Conservation (phyloP, 2,797 vertebrate genomes). For the Staurois parvus region DNA sequence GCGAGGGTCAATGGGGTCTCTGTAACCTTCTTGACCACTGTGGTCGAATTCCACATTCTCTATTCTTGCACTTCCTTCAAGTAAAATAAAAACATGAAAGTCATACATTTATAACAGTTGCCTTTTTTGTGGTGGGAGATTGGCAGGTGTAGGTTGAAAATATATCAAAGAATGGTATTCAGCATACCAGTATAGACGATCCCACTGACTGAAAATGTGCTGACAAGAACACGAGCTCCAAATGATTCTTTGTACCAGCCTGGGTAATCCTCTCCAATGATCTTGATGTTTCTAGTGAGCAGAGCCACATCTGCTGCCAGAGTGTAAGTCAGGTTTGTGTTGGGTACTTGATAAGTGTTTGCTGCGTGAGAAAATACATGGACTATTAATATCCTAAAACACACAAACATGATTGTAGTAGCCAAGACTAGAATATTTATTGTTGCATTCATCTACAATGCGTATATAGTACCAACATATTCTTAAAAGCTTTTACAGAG, state of each 20-base stretch:
- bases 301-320: conserved; percentile 84
- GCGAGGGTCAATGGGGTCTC: conserved; percentile 79
- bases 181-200: conserved; percentile 79
- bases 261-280: conserved; percentile 80
- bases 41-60: conserved; percentile 87
- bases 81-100: background rate
- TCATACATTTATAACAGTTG: background rate
- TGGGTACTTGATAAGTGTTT: conserved; percentile 74
- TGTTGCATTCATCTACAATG: no score
- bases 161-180: background rate
- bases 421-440: no score
- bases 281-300: conserved; percentile 86
- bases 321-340: conserved; percentile 72
- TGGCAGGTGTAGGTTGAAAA: background rate
- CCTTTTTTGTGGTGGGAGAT: background rate
- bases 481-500: no score
- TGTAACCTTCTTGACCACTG: conserved; percentile 85
- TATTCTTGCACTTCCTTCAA: conserved; percentile 84
- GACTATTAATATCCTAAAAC: no score
- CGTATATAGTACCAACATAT: no score
- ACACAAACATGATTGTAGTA: background rate
- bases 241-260: conserved; percentile 79
- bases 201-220: conserved; percentile 73
- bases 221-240: conserved; percentile 83
- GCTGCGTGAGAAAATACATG: conserved; percentile 67